These are phyloP conservation scores for Palythoa heliodiscus DNA, from an alignment of 92 coral and sea anemone genomes.

Conservation along the genomic window DNA sequence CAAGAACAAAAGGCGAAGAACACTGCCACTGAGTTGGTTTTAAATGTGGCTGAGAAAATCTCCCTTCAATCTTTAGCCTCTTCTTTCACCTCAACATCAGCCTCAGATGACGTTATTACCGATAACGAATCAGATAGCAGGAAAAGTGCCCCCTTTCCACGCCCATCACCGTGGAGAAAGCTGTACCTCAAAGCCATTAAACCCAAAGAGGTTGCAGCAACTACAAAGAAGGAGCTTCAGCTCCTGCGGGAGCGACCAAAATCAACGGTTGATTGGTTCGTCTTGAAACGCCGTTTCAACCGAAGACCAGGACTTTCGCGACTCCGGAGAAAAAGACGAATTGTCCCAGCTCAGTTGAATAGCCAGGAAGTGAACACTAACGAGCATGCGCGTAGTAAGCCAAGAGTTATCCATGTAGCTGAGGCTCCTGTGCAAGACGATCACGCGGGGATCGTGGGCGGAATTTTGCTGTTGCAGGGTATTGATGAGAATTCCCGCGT, in stretches of 20 bases:
- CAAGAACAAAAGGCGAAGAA: neutral
- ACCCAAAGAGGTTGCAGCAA: constrained; percentile 30
- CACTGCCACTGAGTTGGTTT: neutral
- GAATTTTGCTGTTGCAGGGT: constrained; percentile 23
- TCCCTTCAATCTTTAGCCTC: neutral
- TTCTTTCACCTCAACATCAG: constrained; percentile 21
- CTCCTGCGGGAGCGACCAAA: constrained; percentile 11
- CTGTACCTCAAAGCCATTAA: constrained; percentile 32
- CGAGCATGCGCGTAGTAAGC: constrained; percentile 2
- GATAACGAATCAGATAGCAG: neutral
- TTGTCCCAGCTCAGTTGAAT: constrained; percentile 12
- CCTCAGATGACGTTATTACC: constrained; percentile 25
- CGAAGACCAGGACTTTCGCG: constrained; percentile 28
- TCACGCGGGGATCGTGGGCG: constrained; percentile 20
- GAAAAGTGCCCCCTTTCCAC: constrained; percentile 3
- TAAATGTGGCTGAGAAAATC: neutral
- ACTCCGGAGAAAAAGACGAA: constrained; percentile 15
- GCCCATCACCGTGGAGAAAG: constrained; percentile 37
- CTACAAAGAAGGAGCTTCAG: constrained; percentile 26
- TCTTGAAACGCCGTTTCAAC: constrained; percentile 23
- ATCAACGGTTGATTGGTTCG: constrained; percentile 10
- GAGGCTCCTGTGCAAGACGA: constrained; percentile 13
- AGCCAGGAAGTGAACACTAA: neutral
- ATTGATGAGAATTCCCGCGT: constrained; percentile 25
- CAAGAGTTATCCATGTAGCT: constrained; percentile 1